Conservation (phyloP, 1,140 invertebrate species). For the Hyposmocoma kahamanoa region DNA sequence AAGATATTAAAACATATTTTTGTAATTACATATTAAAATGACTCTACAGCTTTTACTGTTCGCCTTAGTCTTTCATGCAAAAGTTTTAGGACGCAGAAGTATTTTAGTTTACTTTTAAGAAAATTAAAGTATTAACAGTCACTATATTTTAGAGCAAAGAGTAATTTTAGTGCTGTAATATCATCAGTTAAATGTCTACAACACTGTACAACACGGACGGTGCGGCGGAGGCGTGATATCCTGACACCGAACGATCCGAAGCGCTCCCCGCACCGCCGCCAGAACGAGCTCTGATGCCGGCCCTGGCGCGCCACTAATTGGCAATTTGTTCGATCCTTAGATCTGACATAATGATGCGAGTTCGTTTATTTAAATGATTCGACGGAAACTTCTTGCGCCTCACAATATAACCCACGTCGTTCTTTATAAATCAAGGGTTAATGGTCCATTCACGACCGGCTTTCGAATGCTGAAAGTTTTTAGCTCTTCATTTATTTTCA, state of each 20-base stretch:
- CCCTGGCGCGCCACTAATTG: slow-evolving; percentile 58
- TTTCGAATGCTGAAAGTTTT: slow-evolving; percentile 19
- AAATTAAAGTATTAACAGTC: slow-evolving; percentile 68
- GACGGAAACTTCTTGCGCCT: slow-evolving; percentile 54
- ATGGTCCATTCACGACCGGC: slow-evolving; percentile 22
- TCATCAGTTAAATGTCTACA: neutral
- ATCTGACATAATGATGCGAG: slow-evolving; percentile 71
- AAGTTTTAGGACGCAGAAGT: slow-evolving; percentile 65
- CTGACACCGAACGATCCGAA: neutral
- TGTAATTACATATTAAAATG: neutral
- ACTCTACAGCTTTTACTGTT: slow-evolving; percentile 37
- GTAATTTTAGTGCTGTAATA: slow-evolving; percentile 1
- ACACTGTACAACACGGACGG: neutral
- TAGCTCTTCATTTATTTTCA: slow-evolving; percentile 18
- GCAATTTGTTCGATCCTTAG: slow-evolving; percentile 71
- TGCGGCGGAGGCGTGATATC: neutral
- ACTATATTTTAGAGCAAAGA: slow-evolving; percentile 34
- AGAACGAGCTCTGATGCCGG: slow-evolving; percentile 31
- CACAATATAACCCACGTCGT: slow-evolving; percentile 25
- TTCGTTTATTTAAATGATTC: slow-evolving; percentile 73
- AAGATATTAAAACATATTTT: neutral
- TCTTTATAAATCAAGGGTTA: slow-evolving; percentile 32
- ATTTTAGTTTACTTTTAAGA: slow-evolving; percentile 68
- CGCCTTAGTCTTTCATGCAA: slow-evolving; percentile 56
- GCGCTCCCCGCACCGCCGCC: neutral